Base-by-base conservation (phyloP, 2,888 invertebrate species). In the Pseudococcus jackbeardsleyi region DNA sequence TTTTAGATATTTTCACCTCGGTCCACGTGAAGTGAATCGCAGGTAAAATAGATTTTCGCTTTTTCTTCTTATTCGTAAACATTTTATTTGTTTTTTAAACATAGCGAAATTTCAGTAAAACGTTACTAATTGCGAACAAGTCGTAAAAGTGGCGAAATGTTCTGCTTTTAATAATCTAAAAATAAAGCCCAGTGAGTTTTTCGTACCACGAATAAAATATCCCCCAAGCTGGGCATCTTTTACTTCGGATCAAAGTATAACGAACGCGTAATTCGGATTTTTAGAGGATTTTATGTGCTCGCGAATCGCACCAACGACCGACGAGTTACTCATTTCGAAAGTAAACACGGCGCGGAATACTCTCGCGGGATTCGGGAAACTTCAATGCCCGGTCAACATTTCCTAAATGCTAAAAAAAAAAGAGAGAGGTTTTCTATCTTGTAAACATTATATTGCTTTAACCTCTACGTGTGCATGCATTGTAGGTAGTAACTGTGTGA, bases 361-460 rank as follows among this genome's bases (percentile, higher is more conserved):
- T 77, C 54, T 77, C 54, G 50, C 72, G 77, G 77, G 77, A 77
- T 39, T 77, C 77, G 77, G 26, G 77, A n/a, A 39, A 77, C 39
- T 39, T 77, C 77, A 39, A 77, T 77, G 77, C 77, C 77, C 77
- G 77, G 77, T 77, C 77, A 77, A 77, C 77, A 77, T 77, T 77
- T 77, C 42, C 42, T 42, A 42, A 77, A 77, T 77, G 17, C 42
- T 42, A 33, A 33, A 72, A 72, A 72, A 33, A 77, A 54, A 54
- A 7, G 6, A 54, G 54, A 54, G n/a, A n/a, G 15, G 6, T 0
- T 39, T 77, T 77, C 42, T 54, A 77, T 77, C 77, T 39, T 77
- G 77, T 77, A 77, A 77, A 77, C 77, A 77, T 42, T 42, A 77
- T 33, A 33, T 33, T 77, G n/a, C 68, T 77, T 77, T 77, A 77